Conservation (phyloP, 1,140 invertebrate genomes). For the Eupristina koningsbergeri region DNA sequence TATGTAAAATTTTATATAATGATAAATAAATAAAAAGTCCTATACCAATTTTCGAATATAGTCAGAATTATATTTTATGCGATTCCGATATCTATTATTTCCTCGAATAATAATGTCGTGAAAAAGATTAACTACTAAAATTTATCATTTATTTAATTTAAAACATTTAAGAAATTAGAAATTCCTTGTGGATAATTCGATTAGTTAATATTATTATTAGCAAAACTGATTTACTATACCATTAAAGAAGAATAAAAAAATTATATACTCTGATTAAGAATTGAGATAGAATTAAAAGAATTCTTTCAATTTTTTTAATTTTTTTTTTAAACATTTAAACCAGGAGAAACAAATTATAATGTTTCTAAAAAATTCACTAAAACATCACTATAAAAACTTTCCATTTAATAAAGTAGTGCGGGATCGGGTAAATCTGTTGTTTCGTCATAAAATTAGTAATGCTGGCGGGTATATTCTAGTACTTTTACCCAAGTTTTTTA, state of each 20-base stretch:
- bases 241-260: too few species aligned
- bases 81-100: neutral
- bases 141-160: too few species aligned
- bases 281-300: neutral
- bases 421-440: neutral
- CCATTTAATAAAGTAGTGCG: neutral
- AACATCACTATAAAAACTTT: conserved; percentile 14
- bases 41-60: neutral
- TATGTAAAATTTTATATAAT: neutral
- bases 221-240: neutral
- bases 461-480: neutral
- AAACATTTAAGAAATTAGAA: too few species aligned
- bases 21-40: neutral
- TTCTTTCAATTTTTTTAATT: neutral
- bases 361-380: neutral
- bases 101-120: neutral
- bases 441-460: conserved; percentile 7
- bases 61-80: neutral
- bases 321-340: neutral
- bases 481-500: conserved; percentile 10
- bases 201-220: too few species aligned
- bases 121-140: neutral
- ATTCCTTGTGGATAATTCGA: too few species aligned
- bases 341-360: neutral
- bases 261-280: too few species aligned